Evolutionary conservation across 2,113 vertebrate genomes (phyloP).

Genomic region (Pelobates fuscus): DNA sequence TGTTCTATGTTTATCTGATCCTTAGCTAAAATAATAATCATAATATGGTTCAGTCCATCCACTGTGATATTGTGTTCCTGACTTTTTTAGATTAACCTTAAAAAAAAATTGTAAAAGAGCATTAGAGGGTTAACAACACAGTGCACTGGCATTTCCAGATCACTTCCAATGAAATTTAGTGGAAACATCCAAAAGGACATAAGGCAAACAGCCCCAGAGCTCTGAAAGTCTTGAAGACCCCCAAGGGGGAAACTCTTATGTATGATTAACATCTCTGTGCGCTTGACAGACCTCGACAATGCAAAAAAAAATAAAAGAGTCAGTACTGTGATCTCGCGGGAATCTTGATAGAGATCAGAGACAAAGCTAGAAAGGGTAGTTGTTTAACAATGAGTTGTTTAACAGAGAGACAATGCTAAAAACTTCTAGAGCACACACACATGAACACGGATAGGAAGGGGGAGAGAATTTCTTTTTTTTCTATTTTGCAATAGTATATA

Average conservation of each 20-base stretch:
- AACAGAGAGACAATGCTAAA: background rate
- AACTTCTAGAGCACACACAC: constrained; percentile 1
- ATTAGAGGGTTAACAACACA: constrained; percentile 14
- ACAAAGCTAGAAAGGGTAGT: constrained; percentile 1
- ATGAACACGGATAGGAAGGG: constrained; percentile 10
- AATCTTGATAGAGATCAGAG: constrained; percentile 31
- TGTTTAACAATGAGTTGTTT: constrained; percentile 12
- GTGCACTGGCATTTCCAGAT: constrained; percentile 31
- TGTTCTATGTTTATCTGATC: too few species aligned
- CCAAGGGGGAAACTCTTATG: constrained; percentile 38
- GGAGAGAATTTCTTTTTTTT: too few species aligned
- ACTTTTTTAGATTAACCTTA: too few species aligned
- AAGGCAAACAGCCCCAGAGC: constrained; percentile 36
- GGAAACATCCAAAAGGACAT: constrained; percentile 36
- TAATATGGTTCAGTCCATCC: too few species aligned
- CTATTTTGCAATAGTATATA: too few species aligned
- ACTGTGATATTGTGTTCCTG: too few species aligned
- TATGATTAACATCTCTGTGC: constrained; percentile 43
- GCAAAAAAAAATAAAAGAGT: constrained; percentile 40
- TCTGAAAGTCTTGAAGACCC: constrained; percentile 25
- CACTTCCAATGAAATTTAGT: constrained; percentile 47
- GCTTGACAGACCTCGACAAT: constrained; percentile 43
- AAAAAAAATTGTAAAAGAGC: too few species aligned
- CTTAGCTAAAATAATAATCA: too few species aligned
- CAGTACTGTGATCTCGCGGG: constrained; percentile 24